Conservation (phyloP, 2,888 invertebrate genomes). For the Lingula anatina region DNA sequence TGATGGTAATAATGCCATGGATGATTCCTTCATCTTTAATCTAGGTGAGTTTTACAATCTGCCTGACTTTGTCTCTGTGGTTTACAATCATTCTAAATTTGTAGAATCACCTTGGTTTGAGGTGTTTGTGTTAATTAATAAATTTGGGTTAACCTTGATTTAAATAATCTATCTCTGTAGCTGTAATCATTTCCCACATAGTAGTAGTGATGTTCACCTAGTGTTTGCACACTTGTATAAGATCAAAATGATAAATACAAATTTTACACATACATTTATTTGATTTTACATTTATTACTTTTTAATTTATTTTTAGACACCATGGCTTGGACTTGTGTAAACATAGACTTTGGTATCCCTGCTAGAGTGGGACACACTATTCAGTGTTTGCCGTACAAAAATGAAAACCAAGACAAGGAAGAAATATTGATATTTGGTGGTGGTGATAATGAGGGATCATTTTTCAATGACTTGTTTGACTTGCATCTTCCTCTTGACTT, state of each 20-base stretch:
- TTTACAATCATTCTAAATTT: no score
- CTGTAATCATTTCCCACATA: no score
- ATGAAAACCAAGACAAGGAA: slow-evolving; percentile 40
- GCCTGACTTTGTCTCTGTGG: no score
- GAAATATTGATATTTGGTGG: slow-evolving; percentile 48
- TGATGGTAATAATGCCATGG: slow-evolving; percentile 41
- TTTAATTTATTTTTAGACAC: slow-evolving; percentile 19
- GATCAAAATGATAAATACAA: no score
- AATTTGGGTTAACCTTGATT: no score
- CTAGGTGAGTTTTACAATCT: slow-evolving; percentile 36
- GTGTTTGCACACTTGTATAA: no score
- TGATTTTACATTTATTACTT: neutral
- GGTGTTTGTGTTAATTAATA: no score
- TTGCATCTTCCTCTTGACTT: slow-evolving; percentile 34
- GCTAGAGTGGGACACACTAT: slow-evolving; percentile 41
- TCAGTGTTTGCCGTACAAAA: slow-evolving; percentile 40
- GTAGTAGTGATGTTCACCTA: no score
- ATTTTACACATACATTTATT: neutral
- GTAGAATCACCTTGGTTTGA: no score
- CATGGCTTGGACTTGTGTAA: slow-evolving; percentile 28
- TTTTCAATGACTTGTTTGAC: slow-evolving; percentile 37
- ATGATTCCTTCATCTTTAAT: slow-evolving; percentile 41
- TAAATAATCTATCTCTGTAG: no score
- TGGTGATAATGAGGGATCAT: slow-evolving; percentile 48
- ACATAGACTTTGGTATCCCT: slow-evolving; percentile 22